These are phyloP conservation scores for Drosophila anomelani DNA, from an alignment of 2,888 invertebrate species.

Conservation along the genomic window DNA sequence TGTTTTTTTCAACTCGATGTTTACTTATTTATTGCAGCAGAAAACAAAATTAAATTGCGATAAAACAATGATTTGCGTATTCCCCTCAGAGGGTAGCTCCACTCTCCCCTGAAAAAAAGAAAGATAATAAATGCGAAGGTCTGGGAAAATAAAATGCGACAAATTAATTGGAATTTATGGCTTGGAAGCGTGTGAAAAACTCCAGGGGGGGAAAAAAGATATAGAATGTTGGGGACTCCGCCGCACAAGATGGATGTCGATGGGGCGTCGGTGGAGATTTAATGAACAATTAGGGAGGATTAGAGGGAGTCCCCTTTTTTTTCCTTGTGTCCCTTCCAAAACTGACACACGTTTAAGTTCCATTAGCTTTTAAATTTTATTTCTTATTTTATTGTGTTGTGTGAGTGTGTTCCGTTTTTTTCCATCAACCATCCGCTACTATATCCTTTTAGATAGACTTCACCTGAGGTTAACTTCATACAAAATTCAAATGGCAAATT, in stretches of 20 bases:
- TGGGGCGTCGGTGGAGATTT: conserved; percentile 43
- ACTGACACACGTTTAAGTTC: conserved; percentile 11
- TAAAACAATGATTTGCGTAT: conserved; percentile 72
- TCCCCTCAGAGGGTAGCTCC: conserved; percentile 13
- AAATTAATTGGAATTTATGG: conserved; percentile 77
- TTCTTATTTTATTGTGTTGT: conserved; percentile 2
- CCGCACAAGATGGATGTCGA: conserved; percentile 23
- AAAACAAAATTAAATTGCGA: conserved; percentile 69
- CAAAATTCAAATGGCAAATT: conserved; percentile 61
- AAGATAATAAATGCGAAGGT: conserved; percentile 43
- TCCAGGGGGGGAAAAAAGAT: conserved; percentile 4
- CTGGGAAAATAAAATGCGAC: conserved; percentile 62
- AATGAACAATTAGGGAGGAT: conserved; percentile 67
- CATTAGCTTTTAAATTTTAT: conserved; percentile 11
- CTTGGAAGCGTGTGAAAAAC: conserved; percentile 55
- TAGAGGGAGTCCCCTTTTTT: conserved; percentile 10
- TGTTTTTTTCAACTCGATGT: conserved; percentile 27
- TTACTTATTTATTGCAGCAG: conserved; percentile 59
- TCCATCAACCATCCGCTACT: conserved; percentile 4
- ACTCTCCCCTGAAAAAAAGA: neutral
- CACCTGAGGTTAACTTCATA: conserved; percentile 57
- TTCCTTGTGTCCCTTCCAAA: neutral
- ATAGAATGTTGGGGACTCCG: conserved; percentile 4
- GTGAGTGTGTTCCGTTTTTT: conserved; percentile 2
- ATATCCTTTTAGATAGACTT: conserved; percentile 7